Percentiles rank a stretch among this genome's conserved stretches.
Evolutionary conservation across 2,113 vertebrate genomes (phyloP).

Genomic region (Osmerus eperlanus): DNA sequence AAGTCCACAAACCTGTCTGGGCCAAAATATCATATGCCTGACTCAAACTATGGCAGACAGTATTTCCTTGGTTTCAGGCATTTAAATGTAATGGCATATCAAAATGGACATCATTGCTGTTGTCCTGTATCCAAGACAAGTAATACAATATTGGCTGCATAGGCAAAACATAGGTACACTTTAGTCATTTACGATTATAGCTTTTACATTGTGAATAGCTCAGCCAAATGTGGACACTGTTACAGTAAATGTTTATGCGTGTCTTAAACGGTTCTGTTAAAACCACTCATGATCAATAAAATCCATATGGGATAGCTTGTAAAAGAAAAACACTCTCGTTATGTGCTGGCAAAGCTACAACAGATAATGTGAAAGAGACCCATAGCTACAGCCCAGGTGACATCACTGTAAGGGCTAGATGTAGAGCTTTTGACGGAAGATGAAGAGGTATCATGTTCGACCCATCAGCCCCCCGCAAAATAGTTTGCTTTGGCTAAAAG

Average conservation of each 20-base stretch:
- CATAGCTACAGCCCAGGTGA: constrained; percentile 23
- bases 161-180: constrained; percentile 41
- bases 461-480: too few relatives aligned
- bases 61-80: too few relatives aligned
- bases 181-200: constrained; percentile 47
- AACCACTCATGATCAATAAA: constrained; percentile 61
- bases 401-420: background rate
- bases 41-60: too few relatives aligned
- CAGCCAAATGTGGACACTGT: constrained; percentile 43
- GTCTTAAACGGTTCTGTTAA: constrained; percentile 64
- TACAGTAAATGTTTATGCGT: constrained; percentile 65
- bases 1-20: constrained; percentile 23
- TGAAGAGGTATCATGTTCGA: background rate
- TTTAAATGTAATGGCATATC: too few relatives aligned
- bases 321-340: constrained; percentile 52
- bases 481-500: too few relatives aligned
- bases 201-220: constrained; percentile 33
- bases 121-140: constrained; percentile 47
- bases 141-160: constrained; percentile 37
- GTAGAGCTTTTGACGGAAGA: background rate
- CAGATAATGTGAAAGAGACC: constrained; percentile 45
- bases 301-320: constrained; percentile 56
- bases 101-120: constrained; percentile 14
- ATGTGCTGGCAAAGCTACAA: constrained; percentile 41
- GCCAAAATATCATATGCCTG: too few relatives aligned